Percentiles rank a stretch among this genome's conserved stretches.
Conservation (phyloP, 2,113 vertebrate genomes). For the Arvicanthis niloticus region DNA sequence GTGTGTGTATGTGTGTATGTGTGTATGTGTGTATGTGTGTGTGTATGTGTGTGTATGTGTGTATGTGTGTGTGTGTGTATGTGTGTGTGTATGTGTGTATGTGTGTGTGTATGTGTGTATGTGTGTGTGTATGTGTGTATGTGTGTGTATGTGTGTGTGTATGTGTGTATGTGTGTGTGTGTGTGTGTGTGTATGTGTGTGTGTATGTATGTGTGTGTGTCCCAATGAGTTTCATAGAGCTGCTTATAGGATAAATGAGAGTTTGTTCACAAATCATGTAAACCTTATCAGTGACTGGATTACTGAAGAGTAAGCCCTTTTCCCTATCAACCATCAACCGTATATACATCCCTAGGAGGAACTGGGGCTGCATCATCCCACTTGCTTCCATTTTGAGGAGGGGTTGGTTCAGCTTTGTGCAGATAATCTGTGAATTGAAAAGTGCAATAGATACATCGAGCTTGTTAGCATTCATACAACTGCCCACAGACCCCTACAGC, state of each 20-base stretch:
- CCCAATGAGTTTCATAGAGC: neutral
- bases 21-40: neutral
- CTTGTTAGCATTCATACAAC: too few species aligned
- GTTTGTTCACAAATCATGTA: neutral
- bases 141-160: too few species aligned
- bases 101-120: too few species aligned
- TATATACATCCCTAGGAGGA: neutral
- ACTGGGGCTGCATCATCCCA: neutral
- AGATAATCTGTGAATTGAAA: neutral
- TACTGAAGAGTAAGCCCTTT: neutral
- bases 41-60: neutral
- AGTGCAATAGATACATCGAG: neutral
- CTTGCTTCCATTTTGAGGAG: neutral
- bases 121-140: neutral
- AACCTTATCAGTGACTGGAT: too few species aligned
- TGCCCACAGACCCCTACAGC: too few species aligned
- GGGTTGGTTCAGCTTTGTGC: neutral
- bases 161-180: neutral
- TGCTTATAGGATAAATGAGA: neutral
- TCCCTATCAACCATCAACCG: neutral
- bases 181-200: neutral
- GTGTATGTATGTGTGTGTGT: neutral
- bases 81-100: neutral
- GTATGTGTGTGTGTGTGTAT: neutral
- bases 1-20: neutral